Evolutionary conservation across 2,888 invertebrate species (phyloP), one percentile per base, ranked within the genome.

Genomic region (Pristionchus arcanus): DNA sequence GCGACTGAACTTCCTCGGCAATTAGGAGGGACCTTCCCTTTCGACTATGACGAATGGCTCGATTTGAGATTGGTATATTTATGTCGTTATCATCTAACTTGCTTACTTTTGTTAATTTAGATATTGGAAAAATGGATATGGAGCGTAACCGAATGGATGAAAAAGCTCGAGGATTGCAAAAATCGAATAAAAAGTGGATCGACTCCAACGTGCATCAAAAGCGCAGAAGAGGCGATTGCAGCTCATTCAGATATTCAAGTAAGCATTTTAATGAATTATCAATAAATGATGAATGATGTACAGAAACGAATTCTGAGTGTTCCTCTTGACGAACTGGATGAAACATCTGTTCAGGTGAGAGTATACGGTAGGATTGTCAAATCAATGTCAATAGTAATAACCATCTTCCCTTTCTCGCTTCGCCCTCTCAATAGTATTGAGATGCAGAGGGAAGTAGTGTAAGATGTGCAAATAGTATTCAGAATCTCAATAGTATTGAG

Each of bases 31-130:
- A 97, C 97, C 49, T 96, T 98, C 94, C 97, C 97, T 94, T 99
- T 99, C 96, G 98, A 99, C 96, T 98, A 99, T 96, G 97, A 97
- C 93, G 98, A 97, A 95, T 99, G 99, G 99, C 97, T 99, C 94
- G 98, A 99, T 95, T 97, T 98, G 91, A 96, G 99, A 96, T 96
- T 98, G 96, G 96, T 91, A 68, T 68, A 68, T 25, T 7, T 66
- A 59, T 21, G 21, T 59, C 21, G 25, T 59, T 59, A 59, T 19
- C 42, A 49, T 19, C 59, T 25, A 15, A 59, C 59, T 63, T 68
- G 2, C 25, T 28, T 28, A n/a, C n/a, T 25, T 68, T 49, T 28
- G 42, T 49, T 25, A 15, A 5, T 95, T 16, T 93, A 96, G 96
- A 98, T 98, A 90, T 97, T 98, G 94, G 98, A 99, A 96, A 98